Evolutionary conservation across 2,113 vertebrate genomes (phyloP).

Genomic region (Mesocricetus auratus): DNA sequence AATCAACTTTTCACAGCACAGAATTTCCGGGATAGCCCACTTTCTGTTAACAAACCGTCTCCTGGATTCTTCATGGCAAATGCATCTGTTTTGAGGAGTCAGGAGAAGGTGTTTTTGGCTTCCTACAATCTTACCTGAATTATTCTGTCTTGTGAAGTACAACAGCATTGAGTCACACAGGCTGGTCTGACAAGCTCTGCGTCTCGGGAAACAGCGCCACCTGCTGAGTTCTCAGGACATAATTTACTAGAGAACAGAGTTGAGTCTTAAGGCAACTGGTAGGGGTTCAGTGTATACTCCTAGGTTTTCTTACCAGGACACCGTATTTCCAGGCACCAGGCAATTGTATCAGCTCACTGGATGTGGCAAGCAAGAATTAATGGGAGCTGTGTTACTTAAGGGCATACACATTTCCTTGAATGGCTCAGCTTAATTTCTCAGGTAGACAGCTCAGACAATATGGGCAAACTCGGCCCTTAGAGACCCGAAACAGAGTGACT

Average conservation of each 20-base stretch:
- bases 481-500: constrained; percentile 10
- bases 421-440: constrained; percentile 14
- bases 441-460: constrained; percentile 8
- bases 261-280: neutral
- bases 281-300: constrained; percentile 38
- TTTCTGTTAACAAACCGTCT: neutral
- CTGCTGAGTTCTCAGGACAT: constrained; percentile 68
- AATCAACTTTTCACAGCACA: neutral
- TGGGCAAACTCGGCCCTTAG: neutral
- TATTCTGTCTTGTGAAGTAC: neutral
- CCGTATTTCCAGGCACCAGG: neutral
- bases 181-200: neutral
- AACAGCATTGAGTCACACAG: neutral
- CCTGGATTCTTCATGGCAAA: neutral
- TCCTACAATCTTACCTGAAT: neutral
- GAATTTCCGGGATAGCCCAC: neutral
- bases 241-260: neutral
- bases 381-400: constrained; percentile 43
- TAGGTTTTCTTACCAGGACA: constrained; percentile 7
- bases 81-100: neutral
- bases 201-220: constrained; percentile 77
- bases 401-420: constrained; percentile 37
- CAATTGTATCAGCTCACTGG: neutral
- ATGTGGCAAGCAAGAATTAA: constrained; percentile 24
- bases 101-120: neutral